Base-by-base conservation (phyloP, 2,888 invertebrate species). In the Rhingia campestris region DNA sequence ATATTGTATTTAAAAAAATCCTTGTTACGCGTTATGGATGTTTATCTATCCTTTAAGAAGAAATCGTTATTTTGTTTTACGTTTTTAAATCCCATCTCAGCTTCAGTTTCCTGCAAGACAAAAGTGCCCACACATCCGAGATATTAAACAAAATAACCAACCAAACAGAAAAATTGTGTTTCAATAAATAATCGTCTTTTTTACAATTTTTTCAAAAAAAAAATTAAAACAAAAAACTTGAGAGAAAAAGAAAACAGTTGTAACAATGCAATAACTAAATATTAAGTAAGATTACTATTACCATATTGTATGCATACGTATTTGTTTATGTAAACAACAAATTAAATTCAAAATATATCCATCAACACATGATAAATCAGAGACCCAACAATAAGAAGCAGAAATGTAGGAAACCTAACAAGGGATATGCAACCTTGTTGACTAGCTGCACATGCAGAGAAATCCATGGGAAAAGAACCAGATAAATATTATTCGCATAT, bases 221-320 rank as follows among this genome's bases (percentile, higher is more conserved):
- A 51, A 33, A 63, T 14, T 12, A n/a, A 54, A 37, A 58, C n/a
- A 43, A 54, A 63, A 53, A 14, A 41, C 49, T 32, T 7, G 81
- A 66, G 72, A 81, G 66, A 72, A 69, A 69, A 72, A 43, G 59
- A 67, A 72, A 76, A 66, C 72, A 66, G 81, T 81, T 81, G 81
- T 81, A 81, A 81, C 81, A 81, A 82, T 82, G 82, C 82, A 82
- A 82, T 82, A 82, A 82, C 58, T 77, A 77, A 73, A 67, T 67
- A 73, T 73, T 82, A 82, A 77, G 82, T 74, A 64, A 82, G 63
- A 79, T 64, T 64, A 73, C 54, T 74, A 80, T 64, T 49, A 58
- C 47, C 39, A 51, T 58, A 58, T 63, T 49, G 41, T 56, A 53
- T 35, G 64, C 63, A 70, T 76, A 51, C 53, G 64, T 67, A 67